A percentile compares a stretch with the other conserved stretches of the same genome.
Evolutionary conservation across 2,888 invertebrate genomes (phyloP).

Genomic region (Gnatocerus cornutus): DNA sequence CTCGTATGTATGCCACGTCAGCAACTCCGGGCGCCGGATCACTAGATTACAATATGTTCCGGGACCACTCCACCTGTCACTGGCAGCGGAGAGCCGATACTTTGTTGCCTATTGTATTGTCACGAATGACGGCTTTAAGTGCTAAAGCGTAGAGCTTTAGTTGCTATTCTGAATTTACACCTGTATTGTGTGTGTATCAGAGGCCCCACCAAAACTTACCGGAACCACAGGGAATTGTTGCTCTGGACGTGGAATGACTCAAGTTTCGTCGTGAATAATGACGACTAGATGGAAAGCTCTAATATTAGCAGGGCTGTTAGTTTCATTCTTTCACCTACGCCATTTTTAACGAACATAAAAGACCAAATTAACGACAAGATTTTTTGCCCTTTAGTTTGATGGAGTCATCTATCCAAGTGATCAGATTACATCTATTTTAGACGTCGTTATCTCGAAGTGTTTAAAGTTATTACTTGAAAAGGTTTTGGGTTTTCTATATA

Average conservation of each 20-base stretch:
- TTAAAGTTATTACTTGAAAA: too few relatives aligned
- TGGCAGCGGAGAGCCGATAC: conserved; percentile 56
- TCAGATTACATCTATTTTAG: too few relatives aligned
- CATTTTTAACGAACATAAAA: too few relatives aligned
- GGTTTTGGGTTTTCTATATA: too few relatives aligned
- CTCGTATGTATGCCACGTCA: conserved; percentile 59
- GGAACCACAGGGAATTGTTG: conserved; percentile 28
- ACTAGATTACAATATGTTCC: conserved; percentile 58
- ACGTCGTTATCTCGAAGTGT: too few relatives aligned
- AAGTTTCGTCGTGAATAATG: conserved; percentile 27
- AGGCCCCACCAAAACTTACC: conserved; percentile 31
- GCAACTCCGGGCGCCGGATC: conserved; percentile 54
- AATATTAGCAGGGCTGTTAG: not conserved
- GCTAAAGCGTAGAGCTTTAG: conserved; percentile 39
- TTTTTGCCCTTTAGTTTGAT: too few relatives aligned
- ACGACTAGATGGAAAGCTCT: conserved; percentile 11
- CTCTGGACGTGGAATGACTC: conserved; percentile 16
- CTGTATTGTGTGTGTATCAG: conserved; percentile 44
- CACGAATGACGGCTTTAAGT: conserved; percentile 52
- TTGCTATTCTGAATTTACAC: conserved; percentile 42
- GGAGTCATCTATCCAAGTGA: too few relatives aligned
- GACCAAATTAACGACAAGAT: too few relatives aligned
- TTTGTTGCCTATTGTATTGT: conserved; percentile 59
- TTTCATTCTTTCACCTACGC: too few relatives aligned
- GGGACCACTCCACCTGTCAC: conserved; percentile 58